Percentiles rank a stretch among this genome's conserved stretches.
These are phyloP conservation scores for Pogoniulus pusillus DNA, from an alignment of 2,797 vertebrate species.

Conservation along the genomic window DNA sequence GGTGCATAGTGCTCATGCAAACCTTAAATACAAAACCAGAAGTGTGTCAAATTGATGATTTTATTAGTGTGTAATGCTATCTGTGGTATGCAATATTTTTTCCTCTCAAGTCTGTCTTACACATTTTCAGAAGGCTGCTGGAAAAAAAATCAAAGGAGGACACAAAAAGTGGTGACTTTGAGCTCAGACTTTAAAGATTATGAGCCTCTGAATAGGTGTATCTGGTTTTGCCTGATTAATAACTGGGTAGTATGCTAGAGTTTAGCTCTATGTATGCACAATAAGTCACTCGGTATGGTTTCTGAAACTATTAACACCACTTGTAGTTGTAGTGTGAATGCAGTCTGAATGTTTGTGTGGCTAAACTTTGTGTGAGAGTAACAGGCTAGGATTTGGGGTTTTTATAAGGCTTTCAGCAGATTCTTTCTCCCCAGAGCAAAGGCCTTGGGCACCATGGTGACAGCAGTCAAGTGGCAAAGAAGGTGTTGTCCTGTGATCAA, in stretches of 20 bases:
- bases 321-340: not conserved
- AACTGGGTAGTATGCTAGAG: not conserved
- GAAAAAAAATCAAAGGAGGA: not conserved
- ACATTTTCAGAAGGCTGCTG: not conserved
- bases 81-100: not conserved
- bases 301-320: not conserved
- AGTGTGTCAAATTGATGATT: not conserved
- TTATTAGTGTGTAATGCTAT: not conserved
- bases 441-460: conserved; percentile 34
- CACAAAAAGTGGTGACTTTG: not conserved
- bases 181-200: not conserved
- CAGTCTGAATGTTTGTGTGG: not conserved
- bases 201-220: not conserved
- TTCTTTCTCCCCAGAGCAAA: not conserved
- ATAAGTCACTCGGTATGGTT: not conserved
- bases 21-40: not conserved
- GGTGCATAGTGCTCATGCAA: not conserved
- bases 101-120: not conserved
- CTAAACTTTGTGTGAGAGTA: not conserved
- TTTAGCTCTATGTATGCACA: not conserved
- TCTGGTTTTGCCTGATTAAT: not conserved
- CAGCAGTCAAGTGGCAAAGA: not conserved
- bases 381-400: not conserved
- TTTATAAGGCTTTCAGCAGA: not conserved
- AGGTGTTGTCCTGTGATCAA: not conserved